These are phyloP conservation scores for Myrmophylax atrothorax DNA, from an alignment of 2,113 vertebrate species.

Conservation along the genomic window DNA sequence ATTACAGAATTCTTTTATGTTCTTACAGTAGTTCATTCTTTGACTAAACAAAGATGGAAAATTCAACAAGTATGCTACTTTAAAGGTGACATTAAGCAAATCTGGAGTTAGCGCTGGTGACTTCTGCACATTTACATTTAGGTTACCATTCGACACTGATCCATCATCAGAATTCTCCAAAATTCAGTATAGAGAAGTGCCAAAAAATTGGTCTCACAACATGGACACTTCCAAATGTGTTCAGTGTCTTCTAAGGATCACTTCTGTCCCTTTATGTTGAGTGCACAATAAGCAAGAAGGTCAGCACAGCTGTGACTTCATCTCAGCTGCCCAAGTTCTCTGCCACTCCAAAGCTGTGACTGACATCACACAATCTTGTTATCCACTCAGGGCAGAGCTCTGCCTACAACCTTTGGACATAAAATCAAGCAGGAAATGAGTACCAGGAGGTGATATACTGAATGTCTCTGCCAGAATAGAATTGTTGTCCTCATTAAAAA, in stretches of 20 bases:
- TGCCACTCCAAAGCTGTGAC: not conserved
- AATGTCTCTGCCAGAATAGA: not conserved
- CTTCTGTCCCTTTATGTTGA: not conserved
- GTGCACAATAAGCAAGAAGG: not conserved
- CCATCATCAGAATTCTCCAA: not conserved
- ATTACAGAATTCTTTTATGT: not conserved
- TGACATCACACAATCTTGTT: not conserved
- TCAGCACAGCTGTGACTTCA: not conserved
- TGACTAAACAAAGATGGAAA: not conserved
- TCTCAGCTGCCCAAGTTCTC: rapidly evolving
- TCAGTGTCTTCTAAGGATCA: not conserved
- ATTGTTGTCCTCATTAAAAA: not conserved
- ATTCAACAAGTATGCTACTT: not conserved
- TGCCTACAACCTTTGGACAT: not conserved
- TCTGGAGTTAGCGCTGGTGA: not conserved
- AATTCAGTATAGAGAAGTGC: not conserved
- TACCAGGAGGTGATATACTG: not conserved
- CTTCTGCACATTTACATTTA: not conserved
- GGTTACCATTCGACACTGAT: not conserved
- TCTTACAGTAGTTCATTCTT: not conserved
- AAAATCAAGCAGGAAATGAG: not conserved
- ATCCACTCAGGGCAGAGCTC: not conserved
- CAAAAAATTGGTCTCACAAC: not conserved
- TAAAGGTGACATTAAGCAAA: not conserved
- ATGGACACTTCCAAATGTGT: not conserved